Evolutionary conservation across 2,113 vertebrate species (phyloP).

Genomic region (Pterocles burchelli): DNA sequence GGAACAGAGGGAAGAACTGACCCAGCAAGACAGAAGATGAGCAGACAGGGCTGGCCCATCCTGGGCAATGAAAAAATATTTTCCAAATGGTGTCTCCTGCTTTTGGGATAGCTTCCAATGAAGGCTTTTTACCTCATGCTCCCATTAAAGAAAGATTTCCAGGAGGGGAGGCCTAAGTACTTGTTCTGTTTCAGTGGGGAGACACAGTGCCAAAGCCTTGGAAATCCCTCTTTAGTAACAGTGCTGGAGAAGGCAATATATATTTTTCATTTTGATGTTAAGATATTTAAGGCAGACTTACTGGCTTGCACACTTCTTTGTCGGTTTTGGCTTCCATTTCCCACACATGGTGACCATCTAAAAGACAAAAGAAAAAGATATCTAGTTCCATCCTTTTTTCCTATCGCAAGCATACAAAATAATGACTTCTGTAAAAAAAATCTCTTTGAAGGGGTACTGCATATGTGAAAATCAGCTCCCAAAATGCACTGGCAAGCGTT

Average conservation of each 20-base stretch:
- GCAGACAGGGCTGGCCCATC: constrained; percentile 20
- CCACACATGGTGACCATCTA: constrained; percentile 98
- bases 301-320: constrained; percentile 91
- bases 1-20: constrained; percentile 21
- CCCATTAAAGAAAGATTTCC: constrained; percentile 41
- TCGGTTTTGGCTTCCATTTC: constrained; percentile 97
- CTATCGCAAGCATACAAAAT: not conserved
- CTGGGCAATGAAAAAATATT: constrained; percentile 41
- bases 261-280: constrained; percentile 37
- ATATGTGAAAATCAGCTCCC: not conserved
- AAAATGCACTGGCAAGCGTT: rapidly evolving
- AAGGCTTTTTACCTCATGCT: constrained; percentile 28
- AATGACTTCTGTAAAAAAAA: not conserved
- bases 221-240: constrained; percentile 59
- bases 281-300: constrained; percentile 80
- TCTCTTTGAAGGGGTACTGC: not conserved
- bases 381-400: not conserved
- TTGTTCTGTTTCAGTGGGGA: constrained; percentile 28
- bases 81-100: constrained; percentile 54
- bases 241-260: constrained; percentile 33
- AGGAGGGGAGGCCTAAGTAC: constrained; percentile 44
- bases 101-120: not conserved
- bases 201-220: constrained; percentile 47
- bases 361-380: constrained; percentile 62
- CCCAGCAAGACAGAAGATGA: constrained; percentile 48